A percentile compares a stretch with the other conserved stretches of the same genome.
Conservation (phyloP, 1,140 invertebrate genomes). For the Acromyrmex echinatior region DNA sequence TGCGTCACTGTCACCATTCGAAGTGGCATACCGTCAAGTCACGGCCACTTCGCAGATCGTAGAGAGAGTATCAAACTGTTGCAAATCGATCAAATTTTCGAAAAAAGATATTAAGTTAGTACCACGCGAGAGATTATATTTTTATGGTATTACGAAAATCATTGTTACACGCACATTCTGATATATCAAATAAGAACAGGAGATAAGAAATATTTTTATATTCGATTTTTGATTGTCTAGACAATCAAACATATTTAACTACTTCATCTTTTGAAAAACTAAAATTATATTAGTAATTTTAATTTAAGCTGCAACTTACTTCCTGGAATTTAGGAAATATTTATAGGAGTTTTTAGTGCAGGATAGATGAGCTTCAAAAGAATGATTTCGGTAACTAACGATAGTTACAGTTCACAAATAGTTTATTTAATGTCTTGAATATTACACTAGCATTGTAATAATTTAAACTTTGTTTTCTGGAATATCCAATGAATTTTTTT, state of each 20-base stretch:
- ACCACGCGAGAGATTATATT: background rate
- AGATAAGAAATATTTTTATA: background rate
- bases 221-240: background rate
- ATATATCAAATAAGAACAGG: background rate
- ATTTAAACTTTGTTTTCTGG: too few species aligned
- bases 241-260: background rate
- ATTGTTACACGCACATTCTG: background rate
- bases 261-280: too few species aligned
- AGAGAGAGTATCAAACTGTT: background rate
- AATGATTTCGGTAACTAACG: too few species aligned
- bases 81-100: background rate
- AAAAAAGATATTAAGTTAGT: background rate
- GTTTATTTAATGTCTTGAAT: too few species aligned
- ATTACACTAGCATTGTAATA: too few species aligned
- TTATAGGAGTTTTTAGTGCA: too few species aligned
- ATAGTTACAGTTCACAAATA: too few species aligned
- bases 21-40: background rate
- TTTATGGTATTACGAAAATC: background rate
- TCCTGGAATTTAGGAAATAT: too few species aligned
- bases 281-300: background rate
- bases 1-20: conserved; percentile 6
- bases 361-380: too few species aligned
- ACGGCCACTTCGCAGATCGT: background rate
- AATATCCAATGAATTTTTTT: too few species aligned
- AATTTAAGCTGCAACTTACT: too few species aligned